phyloP scores from a whole-genome alignment of 1,140 invertebrate genomes.

The Coboldia fuscipes region DNA sequence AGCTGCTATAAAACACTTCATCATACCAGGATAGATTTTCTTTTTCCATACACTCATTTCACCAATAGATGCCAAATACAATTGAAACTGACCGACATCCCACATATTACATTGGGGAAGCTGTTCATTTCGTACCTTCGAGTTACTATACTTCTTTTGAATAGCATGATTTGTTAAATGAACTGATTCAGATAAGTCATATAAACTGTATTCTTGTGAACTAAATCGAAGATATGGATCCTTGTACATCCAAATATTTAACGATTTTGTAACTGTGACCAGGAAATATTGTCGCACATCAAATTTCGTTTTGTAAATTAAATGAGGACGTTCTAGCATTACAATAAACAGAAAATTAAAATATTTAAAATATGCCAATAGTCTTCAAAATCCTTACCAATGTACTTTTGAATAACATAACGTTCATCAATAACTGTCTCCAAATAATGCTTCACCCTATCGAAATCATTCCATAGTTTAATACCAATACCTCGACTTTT shows the following conservation, averaged over 20 bases:
- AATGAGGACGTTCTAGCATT: no score
- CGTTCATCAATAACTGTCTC: conserved; percentile 35
- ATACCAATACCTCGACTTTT: conserved; percentile 77
- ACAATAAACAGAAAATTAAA: no score
- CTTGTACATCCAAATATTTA: conserved; percentile 83
- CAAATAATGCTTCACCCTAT: conserved; percentile 40
- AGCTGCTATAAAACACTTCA: conserved; percentile 56
- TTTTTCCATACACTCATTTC: conserved; percentile 30
- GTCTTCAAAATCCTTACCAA: conserved; percentile 50
- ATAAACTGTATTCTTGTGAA: conserved; percentile 64
- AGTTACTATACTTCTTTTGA: conserved; percentile 64
- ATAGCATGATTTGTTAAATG: conserved; percentile 85
- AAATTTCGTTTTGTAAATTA: conserved; percentile 77
- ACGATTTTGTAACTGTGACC: conserved; percentile 60
- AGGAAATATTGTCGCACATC: conserved; percentile 82
- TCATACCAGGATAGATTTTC: conserved; percentile 69
- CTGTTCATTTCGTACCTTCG: conserved; percentile 30
- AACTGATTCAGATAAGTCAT: conserved; percentile 68
- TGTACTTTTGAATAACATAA: conserved; percentile 84
- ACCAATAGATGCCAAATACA: no score
- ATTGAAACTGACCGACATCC: conserved; percentile 57
- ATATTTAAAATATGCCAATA: no score
- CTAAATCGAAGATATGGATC: conserved; percentile 77
- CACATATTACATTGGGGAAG: conserved; percentile 70
- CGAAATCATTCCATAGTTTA: conserved; percentile 24